Percentiles rank a stretch among this genome's conserved stretches.
phyloP scores from a whole-genome alignment of 2,888 invertebrate genomes.

The Acanthosepion lycidas region DNA sequence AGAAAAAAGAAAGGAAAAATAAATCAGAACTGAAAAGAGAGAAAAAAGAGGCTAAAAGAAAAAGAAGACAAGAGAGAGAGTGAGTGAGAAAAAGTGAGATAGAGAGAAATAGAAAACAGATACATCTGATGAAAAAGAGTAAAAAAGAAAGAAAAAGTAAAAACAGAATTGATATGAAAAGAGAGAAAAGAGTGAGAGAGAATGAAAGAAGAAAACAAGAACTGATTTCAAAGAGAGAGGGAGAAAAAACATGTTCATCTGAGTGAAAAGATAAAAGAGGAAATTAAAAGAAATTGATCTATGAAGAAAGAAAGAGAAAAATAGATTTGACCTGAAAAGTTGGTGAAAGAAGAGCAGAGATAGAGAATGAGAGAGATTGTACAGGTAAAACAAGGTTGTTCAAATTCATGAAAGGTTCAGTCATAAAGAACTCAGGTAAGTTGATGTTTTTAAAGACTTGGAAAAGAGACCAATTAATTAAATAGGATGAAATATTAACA shows the following conservation, averaged over 20 bases:
- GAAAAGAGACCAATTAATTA: neutral
- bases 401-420: too few species aligned
- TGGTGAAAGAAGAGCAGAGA: neutral
- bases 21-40: too few species aligned
- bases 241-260: neutral
- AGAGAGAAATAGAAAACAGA: neutral
- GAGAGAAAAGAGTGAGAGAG: neutral
- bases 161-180: neutral
- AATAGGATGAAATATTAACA: neutral
- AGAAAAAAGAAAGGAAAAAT: too few species aligned
- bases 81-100: neutral
- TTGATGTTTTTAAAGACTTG: neutral
- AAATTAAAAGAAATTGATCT: neutral
- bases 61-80: neutral
- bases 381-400: too few species aligned
- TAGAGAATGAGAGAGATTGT: neutral
- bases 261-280: neutral
- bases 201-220: neutral
- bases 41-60: neutral
- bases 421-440: neutral
- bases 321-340: too few species aligned
- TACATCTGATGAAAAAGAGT: too few species aligned
- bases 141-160: neutral
- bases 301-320: neutral
- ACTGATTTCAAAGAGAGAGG: neutral